Evolutionary conservation across 2,888 invertebrate species (phyloP), one percentile per base, ranked within the genome.

Genomic region (Cephonodes hylas): DNA sequence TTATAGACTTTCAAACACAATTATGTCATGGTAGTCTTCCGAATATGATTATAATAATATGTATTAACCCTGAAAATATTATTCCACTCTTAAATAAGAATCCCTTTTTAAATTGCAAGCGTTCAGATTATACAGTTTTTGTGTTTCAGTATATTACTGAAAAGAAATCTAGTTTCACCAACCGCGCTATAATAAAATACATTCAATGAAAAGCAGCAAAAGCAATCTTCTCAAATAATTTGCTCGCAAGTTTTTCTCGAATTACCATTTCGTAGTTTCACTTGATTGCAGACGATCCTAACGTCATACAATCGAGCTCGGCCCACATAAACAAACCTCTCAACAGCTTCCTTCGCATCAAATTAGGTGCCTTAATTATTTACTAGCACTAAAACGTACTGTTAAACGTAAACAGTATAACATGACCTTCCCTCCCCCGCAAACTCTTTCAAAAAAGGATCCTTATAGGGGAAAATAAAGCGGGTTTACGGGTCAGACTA

Each of bases 321-420:
- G 76, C 81, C 71, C 79, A 79, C 87, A 83, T 89, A 89, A 91
- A 91, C 81, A 78, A 79, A 79, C 76, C 76, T 76, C 74, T 70
- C 73, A 78, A 75, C 79, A 79, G 78, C 79, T 83, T 84, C 83
- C 78, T 73, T 80, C 88, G 79, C 91, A 92, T 91, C 91, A 91
- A 92, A 92, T 92, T 92, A 91, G 86, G 83, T 72, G 84, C 80
- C 87, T 84, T 88, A 88, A 89, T 90, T 91, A 90, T 92, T 91
- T 90, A 91, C 89, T 86, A 84, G 85, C 84, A 88, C 81, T 92
- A 89, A 91, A 91, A 88, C 86, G 72, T 80, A 79, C 79, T 79
- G 83, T 81, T 84, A 84, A 83, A 81, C 76, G 69, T 74, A 76
- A 74, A 77, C 84, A 84, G 73, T 65, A 67, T 75, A 83, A 73